Evolutionary conservation across 2,113 vertebrate species (phyloP).

Genomic region (Nycticebus coucang): DNA sequence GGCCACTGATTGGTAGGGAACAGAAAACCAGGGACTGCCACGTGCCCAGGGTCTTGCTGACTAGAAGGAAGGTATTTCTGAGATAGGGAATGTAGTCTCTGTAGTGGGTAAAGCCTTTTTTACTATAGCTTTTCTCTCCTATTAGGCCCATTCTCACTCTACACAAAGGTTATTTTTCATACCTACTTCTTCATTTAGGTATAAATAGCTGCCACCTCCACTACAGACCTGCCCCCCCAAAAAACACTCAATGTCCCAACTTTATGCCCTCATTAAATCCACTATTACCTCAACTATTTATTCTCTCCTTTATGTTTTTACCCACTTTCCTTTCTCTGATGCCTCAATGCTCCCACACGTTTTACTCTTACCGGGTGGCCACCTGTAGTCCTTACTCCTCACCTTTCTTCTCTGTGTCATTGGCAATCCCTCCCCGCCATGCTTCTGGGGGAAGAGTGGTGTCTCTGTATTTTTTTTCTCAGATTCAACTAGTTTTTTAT

Average conservation of each 20-base stretch:
- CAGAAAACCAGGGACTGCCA: background rate
- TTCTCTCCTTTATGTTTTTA: background rate
- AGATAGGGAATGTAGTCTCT: background rate
- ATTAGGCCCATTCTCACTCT: background rate
- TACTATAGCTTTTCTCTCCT: background rate
- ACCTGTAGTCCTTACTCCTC: background rate
- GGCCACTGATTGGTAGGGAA: background rate
- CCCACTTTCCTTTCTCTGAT: background rate
- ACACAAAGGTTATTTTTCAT: background rate
- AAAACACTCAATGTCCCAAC: background rate
- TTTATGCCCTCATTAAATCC: background rate
- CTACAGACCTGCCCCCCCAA: background rate
- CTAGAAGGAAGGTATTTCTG: background rate
- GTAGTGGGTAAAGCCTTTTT: background rate
- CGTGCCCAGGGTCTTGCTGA: background rate
- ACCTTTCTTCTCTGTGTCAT: fast-evolving
- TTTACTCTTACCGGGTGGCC: background rate
- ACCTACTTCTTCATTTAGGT: background rate
- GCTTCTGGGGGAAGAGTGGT: background rate
- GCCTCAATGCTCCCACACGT: background rate
- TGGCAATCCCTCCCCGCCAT: fast-evolving
- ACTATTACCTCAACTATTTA: fast-evolving
- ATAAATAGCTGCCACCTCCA: background rate
- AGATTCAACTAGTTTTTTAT: background rate
- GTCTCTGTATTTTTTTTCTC: background rate